Evolutionary conservation across 2,888 invertebrate genomes (phyloP).

Genomic region (Ormyrus nitidulus): DNA sequence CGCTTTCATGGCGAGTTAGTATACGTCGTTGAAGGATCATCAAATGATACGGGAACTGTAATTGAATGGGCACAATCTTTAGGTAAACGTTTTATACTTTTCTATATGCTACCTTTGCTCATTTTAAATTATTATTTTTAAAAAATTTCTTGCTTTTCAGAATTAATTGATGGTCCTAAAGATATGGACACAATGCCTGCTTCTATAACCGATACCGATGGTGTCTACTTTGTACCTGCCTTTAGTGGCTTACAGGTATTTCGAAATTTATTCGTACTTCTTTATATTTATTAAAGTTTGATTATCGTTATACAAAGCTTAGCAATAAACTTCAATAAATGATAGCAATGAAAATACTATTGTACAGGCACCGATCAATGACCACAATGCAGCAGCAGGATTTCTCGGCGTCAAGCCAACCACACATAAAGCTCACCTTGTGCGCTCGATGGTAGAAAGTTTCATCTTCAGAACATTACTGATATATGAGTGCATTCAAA

Average conservation of each 20-base stretch:
- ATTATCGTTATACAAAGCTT: too few relatives aligned
- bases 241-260: slow-evolving; percentile 90
- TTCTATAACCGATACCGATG: slow-evolving; percentile 83
- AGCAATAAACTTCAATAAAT: too few relatives aligned
- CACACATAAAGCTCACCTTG: slow-evolving; percentile 86
- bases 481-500: slow-evolving; percentile 83
- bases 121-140: neutral
- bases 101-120: slow-evolving; percentile 57
- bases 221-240: slow-evolving; percentile 91
- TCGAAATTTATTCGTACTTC: slow-evolving; percentile 49
- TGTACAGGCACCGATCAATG: slow-evolving; percentile 90
- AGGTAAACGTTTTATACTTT: slow-evolving; percentile 74
- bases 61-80: slow-evolving; percentile 89
- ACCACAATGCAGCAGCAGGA: slow-evolving; percentile 88
- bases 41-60: slow-evolving; percentile 91
- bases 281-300: neutral
- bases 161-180: slow-evolving; percentile 74
- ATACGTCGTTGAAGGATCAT: slow-evolving; percentile 90
- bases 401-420: slow-evolving; percentile 87
- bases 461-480: slow-evolving; percentile 89
- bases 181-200: slow-evolving; percentile 83
- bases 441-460: slow-evolving; percentile 90
- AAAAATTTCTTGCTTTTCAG: slow-evolving; percentile 28
- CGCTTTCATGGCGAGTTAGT: slow-evolving; percentile 79
- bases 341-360: too few relatives aligned